Base-by-base conservation (phyloP, 1,140 invertebrate genomes). In the Neocloeon triangulifer region DNA sequence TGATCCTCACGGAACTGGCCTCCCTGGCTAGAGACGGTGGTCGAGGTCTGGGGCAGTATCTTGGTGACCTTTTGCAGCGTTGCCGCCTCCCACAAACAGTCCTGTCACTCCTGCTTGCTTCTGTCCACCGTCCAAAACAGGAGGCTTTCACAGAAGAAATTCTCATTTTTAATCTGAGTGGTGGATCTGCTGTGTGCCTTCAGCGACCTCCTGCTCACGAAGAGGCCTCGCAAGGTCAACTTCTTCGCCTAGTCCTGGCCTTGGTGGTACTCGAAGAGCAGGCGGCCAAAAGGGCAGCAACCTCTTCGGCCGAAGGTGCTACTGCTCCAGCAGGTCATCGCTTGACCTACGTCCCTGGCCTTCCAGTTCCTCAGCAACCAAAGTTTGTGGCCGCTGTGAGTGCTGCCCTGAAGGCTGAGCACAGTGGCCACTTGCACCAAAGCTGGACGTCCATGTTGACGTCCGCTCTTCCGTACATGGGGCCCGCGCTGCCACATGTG, bases 321-420 rank as follows among this genome's bases (percentile, higher is more conserved):
- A 10, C 5, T n/a, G 25, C 33, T 43, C 47, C 57, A 32, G 47
- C 43, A 16, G 53, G 50, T 20, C 55, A 48, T 37, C 52, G 59
- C 41, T 52, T 68, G 2, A 67, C 69, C 40, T 75, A 73, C 41
- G 46, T 68, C 28, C 56, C 62, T 36, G 72, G 68, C 18, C 58
- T 69, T 22, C 47, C 69, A 17, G 72, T 81, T 38, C 68, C 74
- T 20, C 69, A 80, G 43, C 82, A 91, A 50, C 67, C 77, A 13
- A 79, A 91, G 66, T 88, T 92, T 46, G 51, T 86, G 13, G 67
- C 75, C 15, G 75, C 78, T 25, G 64, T 89, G 32, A 51, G 84
- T 27, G 77, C 66, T 42, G 81, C 81, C 12, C 54, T 89, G 23
- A 64, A 67, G 49, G 43, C 58, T 49, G 59, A 65, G 37, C 61